phyloP scores from a whole-genome alignment of 1,140 invertebrate genomes.

The Papilio xuthus region DNA sequence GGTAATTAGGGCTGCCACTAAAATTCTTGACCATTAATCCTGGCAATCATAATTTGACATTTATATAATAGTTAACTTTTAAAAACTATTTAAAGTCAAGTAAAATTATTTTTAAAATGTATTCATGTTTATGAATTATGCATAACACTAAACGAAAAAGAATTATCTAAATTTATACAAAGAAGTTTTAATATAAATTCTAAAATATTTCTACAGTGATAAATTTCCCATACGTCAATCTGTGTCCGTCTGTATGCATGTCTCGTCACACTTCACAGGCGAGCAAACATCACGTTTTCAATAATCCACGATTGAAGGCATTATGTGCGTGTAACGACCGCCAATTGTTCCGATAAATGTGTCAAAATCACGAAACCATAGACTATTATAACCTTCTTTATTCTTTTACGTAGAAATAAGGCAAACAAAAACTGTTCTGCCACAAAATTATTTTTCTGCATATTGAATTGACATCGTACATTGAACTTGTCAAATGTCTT shows the following conservation, averaged over 20 bases:
- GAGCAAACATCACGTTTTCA: conserved; percentile 34
- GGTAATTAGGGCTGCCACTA: conserved; percentile 2
- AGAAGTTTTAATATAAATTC: background rate
- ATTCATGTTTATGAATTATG: background rate
- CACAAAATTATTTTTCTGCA: background rate
- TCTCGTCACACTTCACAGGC: conserved; percentile 19
- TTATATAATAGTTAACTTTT: background rate
- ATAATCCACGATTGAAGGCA: conserved; percentile 25
- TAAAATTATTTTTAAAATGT: background rate
- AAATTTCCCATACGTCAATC: conserved; percentile 9
- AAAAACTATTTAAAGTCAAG: too few relatives aligned
- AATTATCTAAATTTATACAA: background rate
- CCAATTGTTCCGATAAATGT: conserved; percentile 10
- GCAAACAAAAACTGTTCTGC: background rate
- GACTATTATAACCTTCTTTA: conserved; percentile 7
- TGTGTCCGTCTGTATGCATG: conserved; percentile 12
- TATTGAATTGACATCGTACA: conserved; percentile 19
- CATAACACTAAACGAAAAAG: background rate
- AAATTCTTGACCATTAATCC: background rate
- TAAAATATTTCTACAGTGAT: background rate
- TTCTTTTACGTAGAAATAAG: background rate
- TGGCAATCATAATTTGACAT: background rate
- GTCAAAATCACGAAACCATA: conserved; percentile 30
- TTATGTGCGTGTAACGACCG: conserved; percentile 23
- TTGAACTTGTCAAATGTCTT: conserved; percentile 23